phyloP scores from a whole-genome alignment of 2,888 invertebrate species.

The Carterocephalus palaemon region DNA sequence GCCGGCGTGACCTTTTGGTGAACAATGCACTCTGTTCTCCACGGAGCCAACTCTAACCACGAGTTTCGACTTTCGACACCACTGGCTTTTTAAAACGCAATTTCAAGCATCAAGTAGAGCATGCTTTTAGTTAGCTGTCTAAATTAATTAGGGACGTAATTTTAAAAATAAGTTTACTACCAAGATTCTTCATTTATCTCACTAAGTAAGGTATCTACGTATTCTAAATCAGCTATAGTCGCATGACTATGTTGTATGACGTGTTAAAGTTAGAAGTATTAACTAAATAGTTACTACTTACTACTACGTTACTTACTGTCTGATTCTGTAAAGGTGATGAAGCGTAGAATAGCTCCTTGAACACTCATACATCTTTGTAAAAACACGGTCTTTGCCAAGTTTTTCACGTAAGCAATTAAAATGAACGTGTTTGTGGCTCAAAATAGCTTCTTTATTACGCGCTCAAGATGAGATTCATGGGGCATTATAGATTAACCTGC shows the following conservation, averaged over 20 bases:
- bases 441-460: conserved; percentile 53
- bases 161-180: too few species aligned
- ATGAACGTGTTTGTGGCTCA: conserved; percentile 40
- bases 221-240: too few species aligned
- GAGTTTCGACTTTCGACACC: conserved; percentile 54
- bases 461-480: conserved; percentile 39
- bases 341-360: too few species aligned
- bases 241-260: too few species aligned
- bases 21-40: conserved; percentile 48
- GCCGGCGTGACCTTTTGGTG: conserved; percentile 43
- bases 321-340: too few species aligned
- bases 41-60: conserved; percentile 32
- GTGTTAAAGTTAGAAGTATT: too few species aligned
- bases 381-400: conserved; percentile 20
- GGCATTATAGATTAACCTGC: conserved; percentile 42
- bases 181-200: too few species aligned
- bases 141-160: too few species aligned
- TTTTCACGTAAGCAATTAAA: conserved; percentile 39
- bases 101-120: conserved; percentile 2
- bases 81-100: conserved; percentile 30
- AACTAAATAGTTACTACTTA: too few species aligned
- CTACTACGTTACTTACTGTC: too few species aligned
- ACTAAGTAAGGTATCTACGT: too few species aligned
- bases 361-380: not conserved
- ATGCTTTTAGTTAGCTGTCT: not conserved